Evolutionary conservation across 2,797 vertebrate genomes (phyloP).

Genomic region (Gorsachius magnificus): DNA sequence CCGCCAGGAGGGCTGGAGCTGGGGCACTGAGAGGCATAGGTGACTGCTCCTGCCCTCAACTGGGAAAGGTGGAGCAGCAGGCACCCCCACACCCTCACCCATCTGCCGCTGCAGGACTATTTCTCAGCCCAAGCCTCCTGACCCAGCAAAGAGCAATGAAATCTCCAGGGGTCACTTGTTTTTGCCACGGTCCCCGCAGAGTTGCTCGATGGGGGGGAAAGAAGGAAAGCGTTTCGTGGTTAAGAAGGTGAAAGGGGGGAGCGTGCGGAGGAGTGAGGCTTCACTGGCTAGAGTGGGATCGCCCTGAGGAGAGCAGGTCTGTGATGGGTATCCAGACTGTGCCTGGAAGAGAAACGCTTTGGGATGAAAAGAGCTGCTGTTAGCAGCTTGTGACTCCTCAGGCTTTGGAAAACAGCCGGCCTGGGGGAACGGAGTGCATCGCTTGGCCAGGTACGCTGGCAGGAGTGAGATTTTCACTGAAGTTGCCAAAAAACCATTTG

Average conservation of each 20-base stretch:
- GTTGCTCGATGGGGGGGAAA: background rate
- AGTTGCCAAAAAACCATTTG: background rate
- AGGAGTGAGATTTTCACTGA: background rate
- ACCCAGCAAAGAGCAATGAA: background rate
- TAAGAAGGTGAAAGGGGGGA: background rate
- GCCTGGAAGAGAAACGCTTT: background rate
- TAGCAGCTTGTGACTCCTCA: background rate
- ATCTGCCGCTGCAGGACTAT: background rate
- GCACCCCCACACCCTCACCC: background rate
- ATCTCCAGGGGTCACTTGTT: background rate
- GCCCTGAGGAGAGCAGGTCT: background rate
- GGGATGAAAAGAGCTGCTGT: background rate
- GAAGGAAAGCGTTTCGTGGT: background rate
- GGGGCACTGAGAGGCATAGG: background rate
- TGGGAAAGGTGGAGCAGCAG: background rate
- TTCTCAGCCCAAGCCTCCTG: background rate
- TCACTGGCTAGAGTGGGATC: background rate
- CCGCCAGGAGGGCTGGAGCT: background rate
- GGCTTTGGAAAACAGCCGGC: background rate
- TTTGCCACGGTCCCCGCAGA: background rate
- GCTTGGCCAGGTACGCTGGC: background rate
- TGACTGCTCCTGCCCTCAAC: background rate
- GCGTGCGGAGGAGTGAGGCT: accelerated
- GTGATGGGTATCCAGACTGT: background rate
- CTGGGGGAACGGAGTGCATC: background rate